Base-by-base conservation (phyloP, 2,797 vertebrate genomes). In the Ptychadena robeensis region DNA sequence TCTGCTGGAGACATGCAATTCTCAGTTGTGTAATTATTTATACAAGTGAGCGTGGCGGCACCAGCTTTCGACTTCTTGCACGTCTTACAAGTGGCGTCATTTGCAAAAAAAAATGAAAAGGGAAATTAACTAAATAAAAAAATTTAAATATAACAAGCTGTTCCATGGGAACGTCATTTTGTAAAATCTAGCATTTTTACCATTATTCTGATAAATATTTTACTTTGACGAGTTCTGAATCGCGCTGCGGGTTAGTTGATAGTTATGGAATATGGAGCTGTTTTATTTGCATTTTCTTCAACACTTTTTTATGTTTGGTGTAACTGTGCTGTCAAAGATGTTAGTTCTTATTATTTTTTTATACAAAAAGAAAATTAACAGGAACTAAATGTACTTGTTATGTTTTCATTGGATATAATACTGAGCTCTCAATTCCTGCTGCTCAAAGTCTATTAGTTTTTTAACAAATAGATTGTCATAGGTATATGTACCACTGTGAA, bases 21-120 rank as follows among this genome's bases (percentile, higher is more conserved):
- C 81, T 63, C 81, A 61, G 64, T 32, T 59, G 35, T 61, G 73
- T 63, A 76, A 82, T 76, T 82, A 82, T 69, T 76, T 70, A 82
- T 82, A 76, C 27, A 53, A 76, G 65, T 32, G 73, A 69, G 65
- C 68, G 9, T 3, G 65, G 9, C 32, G 27, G 31, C 75, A 44
- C 66, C 72, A 68, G 65, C 31, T 76, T 59, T 25, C n/a, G 4
- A 82, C 68, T 64, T 76, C 73, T 63, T 48, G 61, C 72, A 69
- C 53, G 25, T 76, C 35, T 53, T 44, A 34, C 79, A 34, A 63
- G 69, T 81, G 69, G 64, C 48, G 15, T 63, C 57, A 59, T 28
- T 67, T 67, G 14, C 37, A 38, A 9, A 34, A 40, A 34, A 40
- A 28, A 61, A 25, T 25, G 6, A 10, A 61, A 12, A 61, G 0